phyloP scores from a whole-genome alignment of 2,113 vertebrate species.

The Engystomops pustulosus region DNA sequence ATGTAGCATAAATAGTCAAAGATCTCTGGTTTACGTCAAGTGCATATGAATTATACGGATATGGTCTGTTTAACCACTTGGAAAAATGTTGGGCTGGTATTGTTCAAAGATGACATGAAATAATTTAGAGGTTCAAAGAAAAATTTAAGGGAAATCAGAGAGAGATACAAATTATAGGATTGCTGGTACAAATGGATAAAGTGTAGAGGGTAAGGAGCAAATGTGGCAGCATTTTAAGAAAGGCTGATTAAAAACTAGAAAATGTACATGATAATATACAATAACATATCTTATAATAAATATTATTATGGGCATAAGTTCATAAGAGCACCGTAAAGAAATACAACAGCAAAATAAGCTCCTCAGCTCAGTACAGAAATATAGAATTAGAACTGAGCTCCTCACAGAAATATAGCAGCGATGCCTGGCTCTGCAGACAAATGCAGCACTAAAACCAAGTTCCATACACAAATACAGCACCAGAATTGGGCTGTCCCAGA shows the following conservation, averaged over 20 bases:
- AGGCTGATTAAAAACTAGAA: neutral
- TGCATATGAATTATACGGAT: constrained; percentile 21
- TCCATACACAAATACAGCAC: no score
- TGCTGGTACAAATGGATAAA: neutral
- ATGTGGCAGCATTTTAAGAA: constrained; percentile 12
- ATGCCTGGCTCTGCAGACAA: no score
- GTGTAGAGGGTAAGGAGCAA: neutral
- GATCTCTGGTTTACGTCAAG: constrained; percentile 36
- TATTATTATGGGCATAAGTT: no score
- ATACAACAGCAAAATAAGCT: no score
- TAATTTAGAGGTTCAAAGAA: constrained; percentile 18
- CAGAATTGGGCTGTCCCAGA: no score
- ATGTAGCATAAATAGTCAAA: constrained; percentile 22
- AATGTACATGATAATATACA: no score
- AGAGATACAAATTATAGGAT: constrained; percentile 24
- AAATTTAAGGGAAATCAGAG: neutral
- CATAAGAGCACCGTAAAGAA: no score
- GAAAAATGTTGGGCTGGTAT: constrained; percentile 31
- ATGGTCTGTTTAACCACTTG: constrained; percentile 8
- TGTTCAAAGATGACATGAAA: constrained; percentile 40
- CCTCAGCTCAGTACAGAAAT: no score
- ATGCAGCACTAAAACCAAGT: no score
- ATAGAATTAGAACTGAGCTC: no score
- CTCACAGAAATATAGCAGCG: no score
- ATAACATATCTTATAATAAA: no score